Percentiles rank a stretch among this genome's conserved stretches.
phyloP scores from a whole-genome alignment of 2,888 invertebrate genomes.

The Ptychoptera contaminata region DNA sequence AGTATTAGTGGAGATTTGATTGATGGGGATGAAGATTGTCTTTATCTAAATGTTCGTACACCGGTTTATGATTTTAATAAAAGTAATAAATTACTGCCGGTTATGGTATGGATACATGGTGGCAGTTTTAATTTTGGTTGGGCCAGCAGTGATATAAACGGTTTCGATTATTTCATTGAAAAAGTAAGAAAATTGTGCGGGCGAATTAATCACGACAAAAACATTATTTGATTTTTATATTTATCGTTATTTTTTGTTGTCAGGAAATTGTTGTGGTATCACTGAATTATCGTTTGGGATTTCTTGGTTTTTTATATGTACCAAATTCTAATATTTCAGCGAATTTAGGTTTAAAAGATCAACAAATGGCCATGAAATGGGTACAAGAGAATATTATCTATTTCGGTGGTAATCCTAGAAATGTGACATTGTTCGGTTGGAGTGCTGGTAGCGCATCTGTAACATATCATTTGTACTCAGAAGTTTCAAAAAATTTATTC shows the following conservation, averaged over 20 bases:
- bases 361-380: conserved; percentile 10
- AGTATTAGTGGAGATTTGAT: not conserved
- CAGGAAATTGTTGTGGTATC: conserved; percentile 22
- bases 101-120: conserved; percentile 5
- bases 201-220: not conserved
- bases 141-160: conserved; percentile 19
- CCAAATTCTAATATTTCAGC: conserved; percentile 1
- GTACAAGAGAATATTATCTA: conserved; percentile 6
- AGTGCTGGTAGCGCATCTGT: conserved; percentile 10
- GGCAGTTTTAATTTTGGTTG: conserved; percentile 10
- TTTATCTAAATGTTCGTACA: conserved; percentile 1
- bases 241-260: conserved; percentile 12
- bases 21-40: conserved; percentile 5
- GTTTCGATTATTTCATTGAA: conserved; percentile 28
- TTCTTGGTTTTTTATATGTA: conserved; percentile 16
- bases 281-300: conserved; percentile 21
- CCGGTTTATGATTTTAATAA: conserved; percentile 17
- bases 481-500: conserved; percentile 6
- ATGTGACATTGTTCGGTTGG: conserved; percentile 10
- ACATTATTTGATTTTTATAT: no score
- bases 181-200: conserved; percentile 14
- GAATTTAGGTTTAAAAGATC: conserved; percentile 10
- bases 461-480: conserved; percentile 9
- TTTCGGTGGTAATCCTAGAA: conserved; percentile 7
- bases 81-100: not conserved